Evolutionary conservation across 2,797 vertebrate species (phyloP).

Genomic region (Apogon hyalosoma): DNA sequence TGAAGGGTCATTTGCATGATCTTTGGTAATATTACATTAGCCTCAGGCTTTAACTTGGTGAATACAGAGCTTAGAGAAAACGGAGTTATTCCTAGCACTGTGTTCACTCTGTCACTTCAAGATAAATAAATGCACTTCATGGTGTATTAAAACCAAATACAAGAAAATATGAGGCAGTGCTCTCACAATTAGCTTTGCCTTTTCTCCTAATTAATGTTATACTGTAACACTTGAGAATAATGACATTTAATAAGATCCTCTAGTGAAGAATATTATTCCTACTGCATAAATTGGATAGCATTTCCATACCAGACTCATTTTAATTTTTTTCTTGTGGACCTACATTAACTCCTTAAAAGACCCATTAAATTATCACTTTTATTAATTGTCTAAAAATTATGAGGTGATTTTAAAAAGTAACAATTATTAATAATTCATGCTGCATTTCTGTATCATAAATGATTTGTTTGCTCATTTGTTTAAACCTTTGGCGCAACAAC

Average conservation of each 20-base stretch:
- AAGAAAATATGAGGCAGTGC: conserved; percentile 26
- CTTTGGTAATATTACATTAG: conserved; percentile 53
- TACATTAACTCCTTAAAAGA: conserved; percentile 8
- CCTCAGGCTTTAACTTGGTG: conserved; percentile 49
- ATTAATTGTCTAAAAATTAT: conserved; percentile 14
- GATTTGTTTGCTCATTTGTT: conserved; percentile 6
- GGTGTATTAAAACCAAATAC: conserved; percentile 41
- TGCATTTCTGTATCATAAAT: conserved; percentile 1
- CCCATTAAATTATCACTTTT: conserved; percentile 24
- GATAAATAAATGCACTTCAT: conserved; percentile 68
- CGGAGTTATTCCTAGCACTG: conserved; percentile 38
- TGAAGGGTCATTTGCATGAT: conserved; percentile 66
- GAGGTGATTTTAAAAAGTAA: neutral
- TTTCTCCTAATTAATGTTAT: conserved; percentile 64
- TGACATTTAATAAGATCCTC: conserved; percentile 57
- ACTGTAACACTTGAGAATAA: conserved; percentile 59
- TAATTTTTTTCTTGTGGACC: conserved; percentile 35
- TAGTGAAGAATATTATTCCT: conserved; percentile 49
- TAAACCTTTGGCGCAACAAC: neutral
- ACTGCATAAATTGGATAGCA: conserved; percentile 58
- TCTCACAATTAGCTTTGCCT: conserved; percentile 58
- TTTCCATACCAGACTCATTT: conserved; percentile 57
- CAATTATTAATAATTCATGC: conserved; percentile 1
- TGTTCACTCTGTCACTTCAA: conserved; percentile 44
- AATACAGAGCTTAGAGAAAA: conserved; percentile 43